These are phyloP conservation scores for Lophura nycthemera DNA, from an alignment of 2,113 vertebrate genomes.

Conservation along the genomic window DNA sequence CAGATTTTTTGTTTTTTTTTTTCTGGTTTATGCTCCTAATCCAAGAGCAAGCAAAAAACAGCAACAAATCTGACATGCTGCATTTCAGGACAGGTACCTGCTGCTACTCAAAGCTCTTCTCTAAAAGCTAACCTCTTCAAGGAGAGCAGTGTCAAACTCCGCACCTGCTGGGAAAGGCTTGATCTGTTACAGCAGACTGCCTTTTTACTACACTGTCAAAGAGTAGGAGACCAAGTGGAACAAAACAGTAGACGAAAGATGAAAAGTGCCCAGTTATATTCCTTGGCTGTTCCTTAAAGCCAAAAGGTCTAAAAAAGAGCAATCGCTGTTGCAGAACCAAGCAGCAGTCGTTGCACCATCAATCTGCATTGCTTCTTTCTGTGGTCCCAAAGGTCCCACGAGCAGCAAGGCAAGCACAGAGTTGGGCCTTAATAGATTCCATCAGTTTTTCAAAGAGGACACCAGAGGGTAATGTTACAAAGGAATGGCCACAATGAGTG, in stretches of 20 bases:
- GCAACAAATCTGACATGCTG: not conserved
- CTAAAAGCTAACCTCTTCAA: not conserved
- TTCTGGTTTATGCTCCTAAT: not conserved
- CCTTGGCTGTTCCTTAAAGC: not conserved
- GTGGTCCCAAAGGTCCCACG: not conserved
- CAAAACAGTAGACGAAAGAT: not conserved
- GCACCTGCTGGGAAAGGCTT: not conserved
- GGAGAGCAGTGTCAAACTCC: not conserved
- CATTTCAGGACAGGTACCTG: not conserved
- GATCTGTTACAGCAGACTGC: not conserved
- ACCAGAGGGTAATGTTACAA: not conserved
- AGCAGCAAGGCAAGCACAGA: not conserved
- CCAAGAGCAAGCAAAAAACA: not conserved
- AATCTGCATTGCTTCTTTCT: not conserved
- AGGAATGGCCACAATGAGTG: no score
- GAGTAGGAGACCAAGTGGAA: not conserved
- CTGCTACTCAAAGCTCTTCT: not conserved
- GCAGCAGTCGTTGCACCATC: not conserved
- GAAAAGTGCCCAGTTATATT: accelerated
- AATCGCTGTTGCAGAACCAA: not conserved
- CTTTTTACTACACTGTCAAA: not conserved
- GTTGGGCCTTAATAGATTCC: not conserved
- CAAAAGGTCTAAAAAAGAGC: not conserved
- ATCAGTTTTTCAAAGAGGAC: not conserved
- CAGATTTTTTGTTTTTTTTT: not conserved